These are phyloP conservation scores for Mareca strepera DNA, from an alignment of 2,797 vertebrate species.

Conservation along the genomic window DNA sequence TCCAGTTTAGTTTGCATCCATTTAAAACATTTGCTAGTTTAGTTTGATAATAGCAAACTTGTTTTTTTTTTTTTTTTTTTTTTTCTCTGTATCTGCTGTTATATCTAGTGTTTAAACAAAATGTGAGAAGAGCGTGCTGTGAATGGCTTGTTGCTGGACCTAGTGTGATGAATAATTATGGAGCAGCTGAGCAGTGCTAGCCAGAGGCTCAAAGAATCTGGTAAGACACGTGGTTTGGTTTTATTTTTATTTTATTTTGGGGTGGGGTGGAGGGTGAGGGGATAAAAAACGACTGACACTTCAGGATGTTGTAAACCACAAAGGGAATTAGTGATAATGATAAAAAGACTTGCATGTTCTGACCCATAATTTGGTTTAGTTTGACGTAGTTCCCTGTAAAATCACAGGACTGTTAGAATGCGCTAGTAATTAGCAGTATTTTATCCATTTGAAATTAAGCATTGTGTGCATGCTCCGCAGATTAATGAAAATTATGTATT, in stretches of 20 bases:
- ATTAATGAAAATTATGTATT: background rate
- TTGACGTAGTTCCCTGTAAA: background rate
- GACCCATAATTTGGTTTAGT: background rate
- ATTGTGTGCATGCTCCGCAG: background rate
- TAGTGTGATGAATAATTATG: background rate
- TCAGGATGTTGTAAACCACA: background rate
- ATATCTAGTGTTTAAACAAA: constrained; percentile 13
- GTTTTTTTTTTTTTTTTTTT: background rate
- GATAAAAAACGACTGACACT: background rate
- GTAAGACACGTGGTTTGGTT: background rate
- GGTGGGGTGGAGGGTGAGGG: too few species aligned
- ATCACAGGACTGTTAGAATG: background rate
- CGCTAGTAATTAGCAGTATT: constrained; percentile 22
- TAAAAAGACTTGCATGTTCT: background rate
- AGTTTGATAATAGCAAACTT: background rate
- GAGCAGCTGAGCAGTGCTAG: background rate
- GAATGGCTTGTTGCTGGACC: background rate
- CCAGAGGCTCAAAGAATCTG: background rate
- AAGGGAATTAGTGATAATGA: background rate
- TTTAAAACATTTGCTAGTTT: background rate
- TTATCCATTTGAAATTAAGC: background rate
- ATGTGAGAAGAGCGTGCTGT: constrained; percentile 5
- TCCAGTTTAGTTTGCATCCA: background rate
- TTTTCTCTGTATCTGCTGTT: background rate
- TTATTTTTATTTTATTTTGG: background rate